Evolutionary conservation across 2,113 vertebrate species (phyloP), one percentile per base, ranked within the genome.

Genomic region (Cichladusa arquata): DNA sequence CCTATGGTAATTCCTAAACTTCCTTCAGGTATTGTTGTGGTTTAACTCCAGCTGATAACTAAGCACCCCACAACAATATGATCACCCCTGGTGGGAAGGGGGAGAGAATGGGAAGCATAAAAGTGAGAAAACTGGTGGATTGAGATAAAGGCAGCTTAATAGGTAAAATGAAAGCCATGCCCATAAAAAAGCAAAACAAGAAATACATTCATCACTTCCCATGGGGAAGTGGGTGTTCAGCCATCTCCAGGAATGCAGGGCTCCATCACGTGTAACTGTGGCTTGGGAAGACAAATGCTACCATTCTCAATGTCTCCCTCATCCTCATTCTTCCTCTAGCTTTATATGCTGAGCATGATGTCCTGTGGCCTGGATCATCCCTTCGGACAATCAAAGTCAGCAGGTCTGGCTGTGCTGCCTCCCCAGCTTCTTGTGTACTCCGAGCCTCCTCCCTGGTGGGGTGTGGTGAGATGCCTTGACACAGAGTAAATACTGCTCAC

Each of bases 191-290:
- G 11, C 8, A 62, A 40, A 69, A 15, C 14, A 33, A 70, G 8
- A 13, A 56, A 72, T 69, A 17, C 2, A 34, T 44, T 73, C 16
- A 40, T 19, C 13, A 7, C 2, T 67, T 81, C 16, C 14, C 8
- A 25, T 48, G 4, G 1, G 2, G 29, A 72, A 4, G 8, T 9
- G 14, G 12, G 3, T 60, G 24, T 66, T 61, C 56, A 81, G n/a
- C 12, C n/a, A 25, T 24, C 11, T 51, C 19, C 36, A 60, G 50
- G 19, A 74, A 56, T 84, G 14, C 22, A 50, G 8, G 22, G 19
- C 2, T 69, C 33, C 12, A 13, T 48, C 51, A 22, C 0, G 1
- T 1, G 0, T 24, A 48, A 38, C 2, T 3, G 8, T 79, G 34
- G 36, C 29, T 28, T 47, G 17, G 15, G 26, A 76, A 83, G 50